These are phyloP conservation scores for Solen grandis DNA, from an alignment of 1,140 invertebrate species.

Conservation along the genomic window DNA sequence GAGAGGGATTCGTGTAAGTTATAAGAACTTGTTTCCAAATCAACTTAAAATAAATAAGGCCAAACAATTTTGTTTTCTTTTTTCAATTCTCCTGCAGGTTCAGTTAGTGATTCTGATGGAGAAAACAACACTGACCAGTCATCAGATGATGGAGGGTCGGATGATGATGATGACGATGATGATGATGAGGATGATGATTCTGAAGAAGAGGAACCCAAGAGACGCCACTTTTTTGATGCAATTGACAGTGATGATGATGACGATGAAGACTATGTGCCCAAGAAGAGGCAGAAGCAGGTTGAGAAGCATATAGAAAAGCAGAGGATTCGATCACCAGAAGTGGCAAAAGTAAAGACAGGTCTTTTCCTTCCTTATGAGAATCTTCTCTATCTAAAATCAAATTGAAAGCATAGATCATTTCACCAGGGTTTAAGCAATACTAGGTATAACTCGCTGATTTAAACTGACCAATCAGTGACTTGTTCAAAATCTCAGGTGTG, in stretches of 20 bases:
- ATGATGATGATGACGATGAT: conserved; percentile 66
- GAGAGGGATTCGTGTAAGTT: too few species aligned
- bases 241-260: conserved; percentile 64
- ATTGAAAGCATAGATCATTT: background rate
- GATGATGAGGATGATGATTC: conserved; percentile 51
- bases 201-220: conserved; percentile 22
- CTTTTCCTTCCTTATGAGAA: background rate
- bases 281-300: conserved; percentile 61
- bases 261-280: conserved; percentile 71
- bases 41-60: too few species aligned
- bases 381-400: background rate
- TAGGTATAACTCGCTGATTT: too few species aligned
- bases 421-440: background rate
- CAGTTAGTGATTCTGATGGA: too few species aligned
- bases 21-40: too few species aligned
- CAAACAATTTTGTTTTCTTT: too few species aligned
- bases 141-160: too few species aligned
- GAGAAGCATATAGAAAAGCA: conserved; percentile 30
- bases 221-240: conserved; percentile 36
- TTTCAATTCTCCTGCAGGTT: too few species aligned
- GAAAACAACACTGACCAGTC: too few species aligned
- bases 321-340: conserved; percentile 50
- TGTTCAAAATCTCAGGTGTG: too few species aligned
- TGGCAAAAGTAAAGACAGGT: background rate
- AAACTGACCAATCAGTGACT: too few species aligned